Base-by-base conservation (phyloP, 2,113 vertebrate species). In the Phyllopteryx taeniolatus region DNA sequence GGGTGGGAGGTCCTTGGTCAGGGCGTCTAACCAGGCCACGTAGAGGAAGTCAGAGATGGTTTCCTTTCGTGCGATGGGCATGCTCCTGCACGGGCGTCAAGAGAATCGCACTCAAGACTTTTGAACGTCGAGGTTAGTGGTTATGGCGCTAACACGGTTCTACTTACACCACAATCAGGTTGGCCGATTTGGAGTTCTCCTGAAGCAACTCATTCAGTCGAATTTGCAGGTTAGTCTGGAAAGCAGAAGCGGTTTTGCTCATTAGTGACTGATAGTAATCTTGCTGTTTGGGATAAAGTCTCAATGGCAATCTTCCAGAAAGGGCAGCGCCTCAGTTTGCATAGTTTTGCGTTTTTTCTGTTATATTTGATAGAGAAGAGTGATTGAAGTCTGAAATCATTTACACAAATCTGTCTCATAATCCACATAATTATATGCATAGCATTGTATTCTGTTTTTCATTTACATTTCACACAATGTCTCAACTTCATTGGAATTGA, bases 21-120 rank as follows among this genome's bases (percentile, higher is more conserved):
- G 94, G 59, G 92, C 90, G 87, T 99, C 98, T 85, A 99, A 79
- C 98, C 98, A 99, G 72, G 96, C 93, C 97, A 98, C 95, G 81
- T 99, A 99, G 66, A 99, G 92, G 83, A 94, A 92, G 79, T 98
- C 96, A 5, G 98, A 98, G 67, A 99, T 89, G 1, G 93, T 88
- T 82, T 92, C 96, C 89, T 99, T 99, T 72, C 97, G 96, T 71
- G 96, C 97, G 57, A 99, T 96, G 31, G 98, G 98, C 82, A 99
- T 93, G 88, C 95, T 99, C 94, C 98, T 99, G 89, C 46, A 86
- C 49, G 51, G 12, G n/a, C 70, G 2, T 17, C 27, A 22, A 39
- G 35, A 80, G 14, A 79, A 54, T 73, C 11, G 11, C 9, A 57
- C 53, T 60, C 64, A 27, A 49, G 2, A 44, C 35, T 8, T 11